These are phyloP conservation scores for Hypomecis punctinalis DNA, from an alignment of 2,888 invertebrate genomes.

Conservation along the genomic window DNA sequence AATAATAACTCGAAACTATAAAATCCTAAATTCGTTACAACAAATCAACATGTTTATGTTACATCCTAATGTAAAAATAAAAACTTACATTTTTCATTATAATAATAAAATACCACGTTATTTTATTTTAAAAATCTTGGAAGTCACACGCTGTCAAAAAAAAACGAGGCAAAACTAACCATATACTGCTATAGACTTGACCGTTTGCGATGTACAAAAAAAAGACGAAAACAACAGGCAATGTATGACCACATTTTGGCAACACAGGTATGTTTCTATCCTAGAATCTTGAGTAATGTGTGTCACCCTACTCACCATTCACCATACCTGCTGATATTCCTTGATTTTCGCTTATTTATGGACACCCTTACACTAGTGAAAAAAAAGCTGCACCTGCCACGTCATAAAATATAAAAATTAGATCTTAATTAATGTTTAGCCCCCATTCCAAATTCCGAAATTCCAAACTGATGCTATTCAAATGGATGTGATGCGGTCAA, in stretches of 20 bases:
- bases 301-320: conserved; percentile 46
- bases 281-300: conserved; percentile 47
- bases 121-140: conserved; percentile 1
- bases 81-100: neutral
- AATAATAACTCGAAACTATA: too few species aligned
- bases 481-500: too few species aligned
- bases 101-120: neutral
- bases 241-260: conserved; percentile 52
- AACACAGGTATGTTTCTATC: conserved; percentile 59
- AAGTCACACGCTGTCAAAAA: conserved; percentile 28
- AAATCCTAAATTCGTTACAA: too few species aligned
- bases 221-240: conserved; percentile 50
- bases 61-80: neutral
- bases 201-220: conserved; percentile 34
- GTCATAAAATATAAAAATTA: too few species aligned
- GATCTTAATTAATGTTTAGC: too few species aligned
- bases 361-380: neutral
- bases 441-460: too few species aligned
- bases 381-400: too few species aligned
- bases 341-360: neutral
- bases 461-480: too few species aligned
- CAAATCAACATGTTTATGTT: too few species aligned
- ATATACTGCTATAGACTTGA: conserved; percentile 14
- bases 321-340: conserved; percentile 16
- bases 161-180: conserved; percentile 25